These are phyloP conservation scores for Scolopax mira DNA, from an alignment of 2,113 vertebrate species.

Conservation along the genomic window DNA sequence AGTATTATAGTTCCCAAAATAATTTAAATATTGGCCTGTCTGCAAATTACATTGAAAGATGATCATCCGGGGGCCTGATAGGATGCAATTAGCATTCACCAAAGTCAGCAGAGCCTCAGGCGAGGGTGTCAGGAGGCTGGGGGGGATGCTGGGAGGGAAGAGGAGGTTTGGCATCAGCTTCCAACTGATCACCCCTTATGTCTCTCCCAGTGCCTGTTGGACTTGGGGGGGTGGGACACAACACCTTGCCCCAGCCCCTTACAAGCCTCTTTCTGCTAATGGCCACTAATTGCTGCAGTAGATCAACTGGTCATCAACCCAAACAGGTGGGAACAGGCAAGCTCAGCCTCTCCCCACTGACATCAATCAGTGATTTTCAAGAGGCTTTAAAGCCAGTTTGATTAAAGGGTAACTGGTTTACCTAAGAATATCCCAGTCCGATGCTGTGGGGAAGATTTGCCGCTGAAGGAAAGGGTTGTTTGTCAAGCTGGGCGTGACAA, in stretches of 20 bases:
- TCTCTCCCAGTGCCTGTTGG: fast-evolving
- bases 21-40: not conserved
- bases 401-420: not conserved
- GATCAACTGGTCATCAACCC: too few relatives aligned
- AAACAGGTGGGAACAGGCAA: fast-evolving
- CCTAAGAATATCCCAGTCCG: fast-evolving
- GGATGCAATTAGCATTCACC: not conserved
- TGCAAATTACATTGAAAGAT: not conserved
- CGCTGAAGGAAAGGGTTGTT: not conserved
- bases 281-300: not conserved
- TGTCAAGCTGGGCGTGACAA: not conserved
- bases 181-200: not conserved
- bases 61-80: not conserved
- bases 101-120: not conserved
- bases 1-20: not conserved
- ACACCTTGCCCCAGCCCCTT: fast-evolving
- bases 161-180: not conserved
- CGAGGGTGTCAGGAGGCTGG: not conserved
- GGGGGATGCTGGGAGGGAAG: too few relatives aligned
- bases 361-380: fast-evolving
- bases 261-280: not conserved
- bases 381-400: not conserved
- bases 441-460: not conserved
- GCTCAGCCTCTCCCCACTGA: not conserved
- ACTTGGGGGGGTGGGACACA: fast-evolving